phyloP scores from a whole-genome alignment of 2,113 vertebrate genomes.

The Sinosuthora webbiana region DNA sequence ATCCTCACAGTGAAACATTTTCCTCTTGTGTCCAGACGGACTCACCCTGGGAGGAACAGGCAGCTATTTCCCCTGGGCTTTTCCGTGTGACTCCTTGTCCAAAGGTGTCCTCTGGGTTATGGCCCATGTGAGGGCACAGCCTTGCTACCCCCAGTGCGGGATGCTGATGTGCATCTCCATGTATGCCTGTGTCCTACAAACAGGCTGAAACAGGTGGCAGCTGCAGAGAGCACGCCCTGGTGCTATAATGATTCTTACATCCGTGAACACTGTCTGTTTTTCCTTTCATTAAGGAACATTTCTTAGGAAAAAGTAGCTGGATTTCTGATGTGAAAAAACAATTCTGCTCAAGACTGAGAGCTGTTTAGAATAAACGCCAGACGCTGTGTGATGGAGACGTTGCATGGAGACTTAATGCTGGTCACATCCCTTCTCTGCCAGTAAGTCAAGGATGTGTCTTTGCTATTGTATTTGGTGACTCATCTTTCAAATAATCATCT shows the following conservation, averaged over 20 bases:
- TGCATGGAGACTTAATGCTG: slow-evolving; percentile 55
- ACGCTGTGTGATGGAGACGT: slow-evolving; percentile 55
- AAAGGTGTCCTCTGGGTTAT: not conserved
- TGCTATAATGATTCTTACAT: not conserved
- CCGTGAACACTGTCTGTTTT: not conserved
- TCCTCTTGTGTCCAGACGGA: not conserved
- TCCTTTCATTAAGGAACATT: slow-evolving; percentile 20
- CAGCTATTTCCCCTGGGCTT: not conserved
- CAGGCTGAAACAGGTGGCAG: not conserved
- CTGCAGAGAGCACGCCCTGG: not conserved
- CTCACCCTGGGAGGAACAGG: not conserved
- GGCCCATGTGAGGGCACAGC: not conserved
- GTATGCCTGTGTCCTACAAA: not conserved
- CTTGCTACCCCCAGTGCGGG: not conserved
- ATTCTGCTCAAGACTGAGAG: slow-evolving; percentile 26
- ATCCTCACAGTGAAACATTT: not conserved
- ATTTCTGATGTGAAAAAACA: slow-evolving; percentile 35
- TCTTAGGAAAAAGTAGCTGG: not conserved
- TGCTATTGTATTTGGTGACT: slow-evolving; percentile 66
- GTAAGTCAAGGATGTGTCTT: slow-evolving; percentile 65
- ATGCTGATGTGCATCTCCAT: not conserved
- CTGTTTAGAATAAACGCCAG: slow-evolving; percentile 56
- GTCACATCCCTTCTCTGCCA: slow-evolving; percentile 61
- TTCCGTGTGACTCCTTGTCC: not conserved
- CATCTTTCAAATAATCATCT: slow-evolving; percentile 65